These are phyloP conservation scores for Spodoptera exigua DNA, from an alignment of 2,888 invertebrate species.

Conservation along the genomic window DNA sequence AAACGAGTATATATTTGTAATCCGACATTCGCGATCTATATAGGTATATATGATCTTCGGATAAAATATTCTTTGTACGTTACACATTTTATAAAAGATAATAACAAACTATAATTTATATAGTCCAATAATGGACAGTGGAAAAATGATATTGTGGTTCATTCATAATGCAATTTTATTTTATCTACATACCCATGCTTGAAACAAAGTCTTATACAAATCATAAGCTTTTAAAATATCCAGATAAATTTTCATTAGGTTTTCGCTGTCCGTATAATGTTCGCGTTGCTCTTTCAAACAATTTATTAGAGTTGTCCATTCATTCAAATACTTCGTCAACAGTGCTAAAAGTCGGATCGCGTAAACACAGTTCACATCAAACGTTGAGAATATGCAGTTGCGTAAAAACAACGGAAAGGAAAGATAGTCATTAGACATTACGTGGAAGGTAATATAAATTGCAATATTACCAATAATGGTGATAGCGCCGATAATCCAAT, in stretches of 20 bases:
- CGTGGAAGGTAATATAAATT: background rate
- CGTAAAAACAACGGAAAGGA: constrained; percentile 1
- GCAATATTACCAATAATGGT: background rate
- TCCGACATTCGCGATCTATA: too few relatives aligned
- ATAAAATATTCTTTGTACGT: too few relatives aligned
- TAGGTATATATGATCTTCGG: too few relatives aligned
- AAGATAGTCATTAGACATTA: background rate
- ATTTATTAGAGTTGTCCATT: constrained; percentile 21
- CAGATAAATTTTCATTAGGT: constrained; percentile 21
- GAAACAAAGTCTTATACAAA: constrained; percentile 30
- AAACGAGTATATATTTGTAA: too few relatives aligned
- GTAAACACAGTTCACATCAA: constrained; percentile 24
- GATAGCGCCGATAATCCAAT: constrained; percentile 21
- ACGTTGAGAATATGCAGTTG: constrained; percentile 2
- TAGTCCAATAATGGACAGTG: too few relatives aligned
- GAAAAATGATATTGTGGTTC: too few relatives aligned
- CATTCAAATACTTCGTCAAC: constrained; percentile 24
- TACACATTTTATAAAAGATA: too few relatives aligned
- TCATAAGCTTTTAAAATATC: constrained; percentile 37
- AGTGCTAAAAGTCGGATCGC: constrained; percentile 22
- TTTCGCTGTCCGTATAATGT: background rate
- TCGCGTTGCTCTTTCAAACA: background rate
- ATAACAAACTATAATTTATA: too few relatives aligned
- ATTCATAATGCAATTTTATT: too few relatives aligned
- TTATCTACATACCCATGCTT: constrained; percentile 33